Base-by-base conservation (phyloP, 1,140 invertebrate species). In the Bactericera cockerelli region DNA sequence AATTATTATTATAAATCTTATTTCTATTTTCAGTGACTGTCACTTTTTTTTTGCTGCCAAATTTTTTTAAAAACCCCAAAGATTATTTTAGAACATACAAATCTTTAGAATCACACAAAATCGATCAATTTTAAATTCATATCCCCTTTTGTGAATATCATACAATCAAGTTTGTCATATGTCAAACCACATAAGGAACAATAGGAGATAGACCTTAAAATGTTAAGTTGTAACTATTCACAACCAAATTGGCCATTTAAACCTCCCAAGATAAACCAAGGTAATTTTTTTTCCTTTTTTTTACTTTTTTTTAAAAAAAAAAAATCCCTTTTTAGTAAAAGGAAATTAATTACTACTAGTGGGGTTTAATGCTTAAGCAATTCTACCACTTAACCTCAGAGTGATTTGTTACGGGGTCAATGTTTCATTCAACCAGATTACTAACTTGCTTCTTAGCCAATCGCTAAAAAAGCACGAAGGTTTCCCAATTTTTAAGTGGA, bases 81-180 rank as follows among this genome's bases (percentile, higher is more conserved):
- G n/a, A 22, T 10, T 8, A 16, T 49, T 49, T 49, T 49, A 49
- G 22, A 49, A 19, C 42, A 49, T n/a, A 49, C 42, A 49, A 49
- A 49, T 49, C 19, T 6, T 49, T 6, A 10, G 8, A 4, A 49
- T n/a, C 42, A 49, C 8, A 6, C 4, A 49, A 16, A 49, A 8
- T 16, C 3, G 19, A n/a, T 49, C 3, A n/a, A 16, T n/a, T 16
- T 19, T n/a, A 49, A 49, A 49, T 49, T 19, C 19, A 16, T 49
- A 19, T 49, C 22, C n/a, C 19, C 8, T n/a, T 6, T 4, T 49
- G 42, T 49, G 42, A 49, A 10, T 49, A 49, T n/a, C 42, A 49
- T 49, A 49, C 42, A 19, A 49, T 49, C n/a, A 49, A 49, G 19
- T 6, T n/a, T 80, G 79, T 58, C 81, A 81, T 59, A 64, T 61